phyloP scores from a whole-genome alignment of 2,113 vertebrate species.

The Eclectus roratus region DNA sequence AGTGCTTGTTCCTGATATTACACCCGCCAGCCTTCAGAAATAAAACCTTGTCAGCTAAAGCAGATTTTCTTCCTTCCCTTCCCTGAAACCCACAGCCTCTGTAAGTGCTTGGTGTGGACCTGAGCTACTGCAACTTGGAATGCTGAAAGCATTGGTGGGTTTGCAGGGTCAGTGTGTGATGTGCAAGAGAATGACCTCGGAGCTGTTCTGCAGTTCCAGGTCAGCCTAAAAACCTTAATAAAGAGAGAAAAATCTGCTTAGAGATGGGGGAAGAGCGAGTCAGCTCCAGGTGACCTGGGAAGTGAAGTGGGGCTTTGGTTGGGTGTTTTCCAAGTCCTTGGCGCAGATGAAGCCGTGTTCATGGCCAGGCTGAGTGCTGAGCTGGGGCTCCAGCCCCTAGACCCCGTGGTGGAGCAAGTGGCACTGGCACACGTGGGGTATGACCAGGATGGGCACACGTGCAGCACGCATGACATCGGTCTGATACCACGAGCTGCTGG shows the following conservation, averaged over 20 bases:
- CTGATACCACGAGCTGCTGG: not conserved
- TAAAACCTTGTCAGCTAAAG: not conserved
- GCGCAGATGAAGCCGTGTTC: not conserved
- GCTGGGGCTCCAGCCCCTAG: not conserved
- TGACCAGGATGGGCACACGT: fast-evolving
- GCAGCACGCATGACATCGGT: not conserved
- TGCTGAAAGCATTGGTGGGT: not conserved
- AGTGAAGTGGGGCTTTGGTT: not conserved
- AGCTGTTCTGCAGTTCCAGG: not conserved
- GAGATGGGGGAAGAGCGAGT: fast-evolving
- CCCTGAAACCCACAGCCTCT: not conserved
- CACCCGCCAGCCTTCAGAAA: not conserved
- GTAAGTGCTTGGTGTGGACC: not conserved
- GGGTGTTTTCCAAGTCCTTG: too few relatives aligned
- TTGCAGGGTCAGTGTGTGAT: not conserved
- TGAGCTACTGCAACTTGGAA: not conserved
- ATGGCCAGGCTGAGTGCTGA: not conserved
- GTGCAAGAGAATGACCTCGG: fast-evolving
- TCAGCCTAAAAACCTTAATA: not conserved
- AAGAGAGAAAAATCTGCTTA: not conserved
- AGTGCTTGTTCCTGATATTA: not conserved
- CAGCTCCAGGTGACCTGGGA: not conserved
- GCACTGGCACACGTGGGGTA: fast-evolving
- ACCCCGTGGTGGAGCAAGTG: fast-evolving
- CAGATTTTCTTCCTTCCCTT: not conserved